Base-by-base conservation (phyloP, 2,113 vertebrate species). In the Mionectes macconnelli region DNA sequence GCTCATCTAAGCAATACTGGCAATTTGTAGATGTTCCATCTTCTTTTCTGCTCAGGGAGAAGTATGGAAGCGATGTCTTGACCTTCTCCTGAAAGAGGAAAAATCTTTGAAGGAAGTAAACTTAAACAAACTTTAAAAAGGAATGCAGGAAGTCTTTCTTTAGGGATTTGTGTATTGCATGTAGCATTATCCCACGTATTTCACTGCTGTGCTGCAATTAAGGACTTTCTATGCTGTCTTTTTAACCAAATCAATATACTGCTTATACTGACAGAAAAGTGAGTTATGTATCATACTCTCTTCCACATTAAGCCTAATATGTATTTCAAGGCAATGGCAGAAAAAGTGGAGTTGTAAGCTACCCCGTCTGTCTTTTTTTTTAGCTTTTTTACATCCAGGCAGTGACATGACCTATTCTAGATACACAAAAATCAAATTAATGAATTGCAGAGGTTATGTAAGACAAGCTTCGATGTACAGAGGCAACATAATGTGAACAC, bases 41-140 rank as follows among this genome's bases (percentile, higher is more conserved):
- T 85, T 19, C 9, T 84, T 80, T 83, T 77, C 22, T 78, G 47
- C n/a, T n/a, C 3, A 7, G 44, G 25, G 20, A 75, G 39, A 74
- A 70, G 16, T 33, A 28, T 33, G 64, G 55, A 50, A 93, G 47
- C 66, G 35, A 59, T 90, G 44, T 50, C 37, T 85, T 84, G 63
- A 88, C 57, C 70, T 84, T 85, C n/a, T 89, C 14, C 70, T 90
- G 68, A 84, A 90, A 60, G 57, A 84, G 73, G 15, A 83, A 82
- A 92, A 77, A 39, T 45, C 44, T 89, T 90, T 74, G 79, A 93
- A 95, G 72, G 64, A 90, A 92, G 80, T 66, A 93, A 80, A 79
- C 72, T 94, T 90, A 94, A 90, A 90, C 35, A 80, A 93, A 95
- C 53, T 73, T 73, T 63, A 20, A 86, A 91, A 86, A 77, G 63